Evolutionary conservation across 1,140 invertebrate species (phyloP).

Genomic region (Manduca sexta): DNA sequence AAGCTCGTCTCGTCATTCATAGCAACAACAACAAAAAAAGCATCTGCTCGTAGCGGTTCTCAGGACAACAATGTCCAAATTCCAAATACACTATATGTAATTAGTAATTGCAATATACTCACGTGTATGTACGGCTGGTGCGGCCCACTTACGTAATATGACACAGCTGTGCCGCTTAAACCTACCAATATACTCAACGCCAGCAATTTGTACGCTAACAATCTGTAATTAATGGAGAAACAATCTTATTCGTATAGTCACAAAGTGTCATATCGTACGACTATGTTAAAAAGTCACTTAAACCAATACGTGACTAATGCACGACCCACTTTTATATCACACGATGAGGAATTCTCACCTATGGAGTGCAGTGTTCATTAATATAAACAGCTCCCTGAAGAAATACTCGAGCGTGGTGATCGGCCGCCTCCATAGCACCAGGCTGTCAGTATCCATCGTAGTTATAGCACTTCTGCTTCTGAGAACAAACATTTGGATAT

Average conservation of each 20-base stretch:
- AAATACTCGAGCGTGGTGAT: conserved; percentile 90
- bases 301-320: too few relatives aligned
- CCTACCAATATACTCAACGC: conserved; percentile 45
- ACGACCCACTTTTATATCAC: too few relatives aligned
- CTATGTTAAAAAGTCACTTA: too few relatives aligned
- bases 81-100: too few relatives aligned
- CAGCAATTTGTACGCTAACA: conserved; percentile 63
- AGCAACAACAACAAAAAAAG: too few relatives aligned
- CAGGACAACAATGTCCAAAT: too few relatives aligned
- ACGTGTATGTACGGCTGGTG: conserved; percentile 67
- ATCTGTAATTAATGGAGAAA: conserved; percentile 35
- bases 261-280: too few relatives aligned
- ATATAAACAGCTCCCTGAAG: conserved; percentile 80
- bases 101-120: too few relatives aligned
- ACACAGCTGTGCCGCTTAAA: conserved; percentile 36
- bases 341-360: conserved; percentile 34
- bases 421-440: conserved; percentile 92
- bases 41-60: too few relatives aligned
- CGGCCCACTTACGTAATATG: conserved; percentile 62
- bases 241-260: not conserved
- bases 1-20: too few relatives aligned
- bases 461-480: conserved; percentile 35
- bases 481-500: not conserved
- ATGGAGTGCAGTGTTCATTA: conserved; percentile 63
- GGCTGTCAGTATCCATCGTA: conserved; percentile 67